Evolutionary conservation across 2,113 vertebrate species (phyloP), one percentile per base, ranked within the genome.

Genomic region (Silurus asotus): DNA sequence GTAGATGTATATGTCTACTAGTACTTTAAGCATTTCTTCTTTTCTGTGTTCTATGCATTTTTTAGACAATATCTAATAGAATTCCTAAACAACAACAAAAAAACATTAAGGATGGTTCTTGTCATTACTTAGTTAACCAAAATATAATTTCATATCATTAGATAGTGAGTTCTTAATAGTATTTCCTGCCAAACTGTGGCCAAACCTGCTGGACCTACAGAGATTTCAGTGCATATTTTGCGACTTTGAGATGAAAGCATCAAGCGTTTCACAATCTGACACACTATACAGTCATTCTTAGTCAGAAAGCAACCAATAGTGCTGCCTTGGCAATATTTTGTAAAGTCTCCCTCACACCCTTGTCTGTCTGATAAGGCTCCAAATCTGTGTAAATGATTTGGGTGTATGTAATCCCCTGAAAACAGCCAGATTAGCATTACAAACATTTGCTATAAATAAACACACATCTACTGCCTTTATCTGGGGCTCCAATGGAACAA

Each of bases 391-490:
- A 86, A 84, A 45, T 84, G 28, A 76, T 84, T 64, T 58, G 14
- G 51, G 83, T 67, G 5, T 75, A 59, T 45, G 20, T 81, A 87
- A 86, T 86, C 83, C 20, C 23, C 37, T 83, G 23, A 85, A 83
- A 51, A 83, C 37, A 74, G 70, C 37, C 83, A 67, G 80, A 86
- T 89, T 85, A 80, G 86, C 79, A 87, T 87, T 83, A 83, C 20
- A 87, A 74, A 87, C 59, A 84, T 69, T 76, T 82, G 53, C 49
- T 69, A 62, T 81, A 88, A 87, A 82, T 79, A 77, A 61, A 86
- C n/a, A 75, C 82, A 86, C 51, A 17, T 69, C 76, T 78, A 78
- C 83, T 70, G 81, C 55, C 51, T 82, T 86, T 82, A 79, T 87
- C 25, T 67, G 5, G 64, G 58, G 15, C 19, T 83, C 77, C 2